Percentiles rank a stretch among this genome's conserved stretches.
phyloP scores from a whole-genome alignment of 2,113 vertebrate species.

The Himantopus leucocephalus region DNA sequence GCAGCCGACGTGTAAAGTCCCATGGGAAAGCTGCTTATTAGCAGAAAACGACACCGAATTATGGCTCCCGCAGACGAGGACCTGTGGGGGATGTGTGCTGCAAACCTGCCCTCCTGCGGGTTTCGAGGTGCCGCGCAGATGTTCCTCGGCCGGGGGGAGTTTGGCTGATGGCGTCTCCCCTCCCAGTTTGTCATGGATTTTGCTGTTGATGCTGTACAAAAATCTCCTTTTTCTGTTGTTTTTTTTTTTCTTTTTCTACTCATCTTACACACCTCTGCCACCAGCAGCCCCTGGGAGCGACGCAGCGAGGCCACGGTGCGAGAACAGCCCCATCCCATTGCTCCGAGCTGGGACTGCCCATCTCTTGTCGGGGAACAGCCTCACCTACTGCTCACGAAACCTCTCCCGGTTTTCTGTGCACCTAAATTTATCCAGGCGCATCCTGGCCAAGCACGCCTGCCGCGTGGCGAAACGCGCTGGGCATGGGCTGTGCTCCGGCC shows the following conservation, averaged over 20 bases:
- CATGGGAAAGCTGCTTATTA: not conserved
- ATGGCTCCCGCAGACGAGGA: fast-evolving
- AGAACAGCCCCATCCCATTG: not conserved
- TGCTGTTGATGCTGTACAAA: not conserved
- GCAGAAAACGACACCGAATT: fast-evolving
- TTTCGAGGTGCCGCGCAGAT: not conserved
- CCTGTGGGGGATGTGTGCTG: not conserved
- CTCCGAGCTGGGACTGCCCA: not conserved
- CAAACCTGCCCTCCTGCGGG: not conserved
- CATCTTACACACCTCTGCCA: not conserved
- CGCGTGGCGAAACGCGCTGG: fast-evolving
- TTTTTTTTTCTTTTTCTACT: not conserved
- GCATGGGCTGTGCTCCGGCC: not conserved
- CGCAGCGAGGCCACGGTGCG: not conserved
- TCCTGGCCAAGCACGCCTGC: not conserved
- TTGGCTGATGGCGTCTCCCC: not conserved
- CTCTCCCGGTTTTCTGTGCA: fast-evolving
- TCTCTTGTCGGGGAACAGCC: fast-evolving
- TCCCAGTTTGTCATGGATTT: not conserved
- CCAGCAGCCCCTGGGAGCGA: not conserved
- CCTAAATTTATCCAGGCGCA: not conserved
- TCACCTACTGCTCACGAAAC: not conserved
- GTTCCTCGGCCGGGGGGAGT: fast-evolving
- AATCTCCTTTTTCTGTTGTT: not conserved
- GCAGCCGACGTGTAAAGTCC: not conserved